Conservation (phyloP, 1,140 invertebrate species). For the Polyergus mexicanus region DNA sequence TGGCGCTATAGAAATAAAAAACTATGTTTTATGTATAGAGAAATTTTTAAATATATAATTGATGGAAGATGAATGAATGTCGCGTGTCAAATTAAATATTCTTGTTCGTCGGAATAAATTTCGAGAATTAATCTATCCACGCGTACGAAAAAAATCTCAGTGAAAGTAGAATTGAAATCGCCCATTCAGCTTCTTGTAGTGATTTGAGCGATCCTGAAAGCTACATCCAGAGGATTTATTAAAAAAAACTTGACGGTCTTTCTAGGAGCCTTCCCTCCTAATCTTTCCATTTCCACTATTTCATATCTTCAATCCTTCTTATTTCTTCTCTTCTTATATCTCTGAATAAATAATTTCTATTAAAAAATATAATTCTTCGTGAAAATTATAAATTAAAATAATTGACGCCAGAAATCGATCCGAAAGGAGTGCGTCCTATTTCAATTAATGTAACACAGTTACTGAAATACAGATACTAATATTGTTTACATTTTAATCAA, state of each 20-base stretch:
- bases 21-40: neutral
- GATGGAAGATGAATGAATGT: neutral
- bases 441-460: neutral
- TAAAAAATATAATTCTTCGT: constrained; percentile 5
- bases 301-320: neutral
- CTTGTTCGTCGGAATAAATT: neutral
- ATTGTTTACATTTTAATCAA: neutral
- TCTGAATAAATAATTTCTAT: constrained; percentile 16
- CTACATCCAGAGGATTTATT: constrained; percentile 12
- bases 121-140: neutral
- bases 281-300: constrained; percentile 16
- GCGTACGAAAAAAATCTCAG: constrained; percentile 15
- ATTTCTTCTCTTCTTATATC: neutral
- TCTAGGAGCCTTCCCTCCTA: neutral
- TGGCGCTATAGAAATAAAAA: neutral
- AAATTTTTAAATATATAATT: neutral
- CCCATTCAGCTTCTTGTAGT: neutral
- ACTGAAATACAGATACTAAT: neutral
- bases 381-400: constrained; percentile 17
- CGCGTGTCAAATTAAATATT: neutral
- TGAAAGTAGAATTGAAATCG: neutral
- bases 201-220: constrained; percentile 38
- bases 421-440: too few species aligned
- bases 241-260: constrained; percentile 31
- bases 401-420: neutral